Percentiles rank a stretch among this genome's conserved stretches.
Conservation (phyloP, 2,797 vertebrate species). For the Pipistrellus kuhlii region DNA sequence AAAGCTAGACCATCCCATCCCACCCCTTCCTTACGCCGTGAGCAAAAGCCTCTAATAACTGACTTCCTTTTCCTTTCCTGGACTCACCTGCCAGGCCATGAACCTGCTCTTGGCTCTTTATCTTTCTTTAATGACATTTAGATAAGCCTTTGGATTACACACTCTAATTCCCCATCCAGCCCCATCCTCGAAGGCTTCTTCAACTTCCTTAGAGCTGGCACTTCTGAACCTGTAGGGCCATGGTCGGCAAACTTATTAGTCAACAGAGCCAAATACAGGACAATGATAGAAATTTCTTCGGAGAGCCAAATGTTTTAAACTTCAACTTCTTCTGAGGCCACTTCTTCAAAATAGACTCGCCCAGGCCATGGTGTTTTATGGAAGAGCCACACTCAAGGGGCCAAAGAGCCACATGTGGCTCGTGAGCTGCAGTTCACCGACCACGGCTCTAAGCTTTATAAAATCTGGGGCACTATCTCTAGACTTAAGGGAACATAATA, state of each 20-base stretch:
- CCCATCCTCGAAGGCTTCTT: background rate
- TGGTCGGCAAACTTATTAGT: too few species aligned
- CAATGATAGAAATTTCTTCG: too few species aligned
- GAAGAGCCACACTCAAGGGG: too few species aligned
- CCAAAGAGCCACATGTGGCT: too few species aligned
- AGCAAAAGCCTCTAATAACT: background rate
- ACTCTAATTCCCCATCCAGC: background rate
- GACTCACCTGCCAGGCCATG: background rate
- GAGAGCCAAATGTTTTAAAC: too few species aligned
- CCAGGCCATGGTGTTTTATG: too few species aligned
- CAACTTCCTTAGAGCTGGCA: conserved; percentile 7
- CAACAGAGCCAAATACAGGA: too few species aligned
- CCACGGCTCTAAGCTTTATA: conserved; percentile 2
- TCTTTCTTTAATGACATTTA: conserved; percentile 60
- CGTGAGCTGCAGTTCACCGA: too few species aligned
- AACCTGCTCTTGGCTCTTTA: conserved; percentile 21
- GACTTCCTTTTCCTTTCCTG: conserved; percentile 48
- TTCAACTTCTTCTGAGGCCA: too few species aligned
- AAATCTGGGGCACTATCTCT: conserved; percentile 33
- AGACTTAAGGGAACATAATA: background rate
- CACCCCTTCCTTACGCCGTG: background rate
- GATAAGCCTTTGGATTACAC: conserved; percentile 1
- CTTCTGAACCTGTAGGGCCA: conserved; percentile 3
- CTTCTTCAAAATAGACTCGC: too few species aligned
- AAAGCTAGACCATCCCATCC: background rate